These are phyloP conservation scores for Barbus barbus DNA, from an alignment of 2,113 vertebrate species.

Conservation along the genomic window DNA sequence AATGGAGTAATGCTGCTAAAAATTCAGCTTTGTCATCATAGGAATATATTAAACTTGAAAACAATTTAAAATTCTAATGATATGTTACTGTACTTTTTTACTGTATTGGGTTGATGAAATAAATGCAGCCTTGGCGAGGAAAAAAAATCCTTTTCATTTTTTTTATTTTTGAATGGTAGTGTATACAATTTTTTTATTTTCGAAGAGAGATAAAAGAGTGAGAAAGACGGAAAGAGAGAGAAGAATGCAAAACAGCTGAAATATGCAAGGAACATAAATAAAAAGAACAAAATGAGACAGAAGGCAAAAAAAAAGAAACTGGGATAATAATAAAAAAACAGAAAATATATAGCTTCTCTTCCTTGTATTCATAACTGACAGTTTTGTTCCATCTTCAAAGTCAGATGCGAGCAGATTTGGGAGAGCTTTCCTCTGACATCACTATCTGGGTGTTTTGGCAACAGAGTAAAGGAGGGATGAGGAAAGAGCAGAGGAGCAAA, in stretches of 20 bases:
- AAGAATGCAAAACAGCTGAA: background rate
- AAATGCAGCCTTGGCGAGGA: background rate
- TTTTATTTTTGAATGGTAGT: background rate
- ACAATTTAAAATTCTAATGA: background rate
- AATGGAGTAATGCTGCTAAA: background rate
- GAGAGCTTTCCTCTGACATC: slow-evolving; percentile 44
- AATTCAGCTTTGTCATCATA: background rate
- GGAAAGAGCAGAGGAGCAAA: slow-evolving; percentile 28
- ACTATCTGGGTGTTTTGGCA: slow-evolving; percentile 56
- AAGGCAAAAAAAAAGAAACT: background rate
- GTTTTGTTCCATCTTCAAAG: slow-evolving; percentile 49
- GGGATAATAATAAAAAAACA: background rate
- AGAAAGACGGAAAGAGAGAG: background rate
- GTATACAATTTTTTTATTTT: too few relatives aligned
- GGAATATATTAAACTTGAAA: background rate
- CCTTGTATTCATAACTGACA: slow-evolving; percentile 38
- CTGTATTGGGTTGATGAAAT: too few relatives aligned
- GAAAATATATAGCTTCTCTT: background rate
- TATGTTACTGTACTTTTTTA: background rate
- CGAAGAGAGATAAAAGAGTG: background rate
- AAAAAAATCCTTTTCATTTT: too few relatives aligned
- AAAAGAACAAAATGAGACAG: background rate
- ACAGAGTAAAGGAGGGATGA: slow-evolving; percentile 50
- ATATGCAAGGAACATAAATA: background rate
- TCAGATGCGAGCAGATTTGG: slow-evolving; percentile 29